phyloP scores from a whole-genome alignment of 2,113 vertebrate species.

The Chunga burmeisteri region DNA sequence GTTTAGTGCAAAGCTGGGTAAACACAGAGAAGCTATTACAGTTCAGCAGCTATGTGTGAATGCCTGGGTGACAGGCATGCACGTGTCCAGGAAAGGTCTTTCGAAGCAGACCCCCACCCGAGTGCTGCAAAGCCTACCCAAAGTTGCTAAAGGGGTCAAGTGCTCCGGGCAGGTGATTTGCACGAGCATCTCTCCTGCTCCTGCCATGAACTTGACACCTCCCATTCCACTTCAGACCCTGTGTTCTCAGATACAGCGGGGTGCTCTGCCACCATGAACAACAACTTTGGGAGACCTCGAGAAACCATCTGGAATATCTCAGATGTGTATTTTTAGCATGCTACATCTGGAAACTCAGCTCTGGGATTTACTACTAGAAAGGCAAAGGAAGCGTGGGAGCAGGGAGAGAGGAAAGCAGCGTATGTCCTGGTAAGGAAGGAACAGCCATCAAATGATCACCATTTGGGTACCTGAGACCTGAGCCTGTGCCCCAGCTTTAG shows the following conservation, averaged over 20 bases:
- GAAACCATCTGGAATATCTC: not conserved
- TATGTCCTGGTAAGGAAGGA: not conserved
- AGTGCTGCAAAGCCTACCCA: not conserved
- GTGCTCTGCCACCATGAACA: not conserved
- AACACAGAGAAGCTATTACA: not conserved
- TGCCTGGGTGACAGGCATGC: not conserved
- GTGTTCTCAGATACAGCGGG: not conserved
- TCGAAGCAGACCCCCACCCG: not conserved
- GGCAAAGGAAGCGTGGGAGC: not conserved
- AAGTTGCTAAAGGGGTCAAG: not conserved
- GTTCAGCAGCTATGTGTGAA: not conserved
- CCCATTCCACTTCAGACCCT: not conserved
- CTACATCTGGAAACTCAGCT: not conserved
- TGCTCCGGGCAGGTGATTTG: rapidly evolving
- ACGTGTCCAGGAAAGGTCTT: not conserved
- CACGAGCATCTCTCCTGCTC: not conserved
- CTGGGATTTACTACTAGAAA: not conserved
- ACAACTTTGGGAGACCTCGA: not conserved
- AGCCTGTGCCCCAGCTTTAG: not conserved
- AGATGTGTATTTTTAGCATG: not conserved
- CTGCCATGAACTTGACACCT: not conserved
- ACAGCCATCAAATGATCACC: not conserved
- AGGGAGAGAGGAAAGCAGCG: rapidly evolving
- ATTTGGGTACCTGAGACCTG: not conserved
- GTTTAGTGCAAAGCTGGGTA: not conserved